phyloP scores from a whole-genome alignment of 2,113 vertebrate genomes.

The Cepphus grylle region DNA sequence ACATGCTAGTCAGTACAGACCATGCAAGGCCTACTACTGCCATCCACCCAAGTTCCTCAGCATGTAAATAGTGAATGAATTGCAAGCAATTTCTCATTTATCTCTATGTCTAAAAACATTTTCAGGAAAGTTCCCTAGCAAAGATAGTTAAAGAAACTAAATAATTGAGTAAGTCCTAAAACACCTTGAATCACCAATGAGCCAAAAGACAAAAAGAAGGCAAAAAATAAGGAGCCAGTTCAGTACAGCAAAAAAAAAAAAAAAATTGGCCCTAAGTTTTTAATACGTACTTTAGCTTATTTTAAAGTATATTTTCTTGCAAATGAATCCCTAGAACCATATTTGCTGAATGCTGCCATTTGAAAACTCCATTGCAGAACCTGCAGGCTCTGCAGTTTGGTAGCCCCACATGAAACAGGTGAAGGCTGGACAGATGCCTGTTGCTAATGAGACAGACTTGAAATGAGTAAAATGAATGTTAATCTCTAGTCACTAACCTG shows the following conservation, averaged over 20 bases:
- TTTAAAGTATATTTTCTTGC: neutral
- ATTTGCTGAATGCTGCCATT: neutral
- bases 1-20: neutral
- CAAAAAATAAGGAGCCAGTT: neutral
- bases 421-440: constrained; percentile 15
- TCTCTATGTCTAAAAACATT: neutral
- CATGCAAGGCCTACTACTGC: neutral
- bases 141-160: neutral
- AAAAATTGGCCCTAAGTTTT: neutral
- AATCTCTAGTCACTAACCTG: constrained; percentile 37
- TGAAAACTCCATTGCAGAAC: neutral
- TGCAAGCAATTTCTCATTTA: neutral
- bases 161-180: neutral
- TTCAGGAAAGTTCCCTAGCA: neutral
- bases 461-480: constrained; percentile 5
- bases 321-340: neutral
- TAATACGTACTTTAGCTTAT: neutral
- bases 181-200: neutral
- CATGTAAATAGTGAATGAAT: neutral
- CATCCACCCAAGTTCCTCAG: neutral
- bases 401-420: neutral
- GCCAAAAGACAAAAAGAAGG: neutral
- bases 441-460: neutral
- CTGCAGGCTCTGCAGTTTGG: neutral
- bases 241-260: neutral